A percentile compares a stretch with the other conserved stretches of the same genome.
These are phyloP conservation scores for Dinocampus coccinellae DNA, from an alignment of 2,888 invertebrate species.

Conservation along the genomic window DNA sequence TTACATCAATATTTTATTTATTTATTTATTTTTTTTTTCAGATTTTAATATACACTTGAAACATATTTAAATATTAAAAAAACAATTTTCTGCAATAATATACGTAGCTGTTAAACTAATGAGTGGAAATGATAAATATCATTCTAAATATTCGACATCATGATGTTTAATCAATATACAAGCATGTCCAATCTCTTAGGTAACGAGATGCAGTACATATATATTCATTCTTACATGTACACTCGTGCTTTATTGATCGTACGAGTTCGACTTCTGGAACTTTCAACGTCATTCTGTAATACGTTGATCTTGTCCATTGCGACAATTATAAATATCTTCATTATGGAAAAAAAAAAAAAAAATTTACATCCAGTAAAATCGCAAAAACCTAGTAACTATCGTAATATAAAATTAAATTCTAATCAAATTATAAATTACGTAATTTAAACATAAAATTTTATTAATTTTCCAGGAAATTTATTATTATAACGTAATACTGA, in stretches of 20 bases:
- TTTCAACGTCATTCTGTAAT: background rate
- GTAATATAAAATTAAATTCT: background rate
- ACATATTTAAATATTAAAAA: too few relatives aligned
- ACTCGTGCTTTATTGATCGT: constrained; percentile 23
- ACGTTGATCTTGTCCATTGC: background rate
- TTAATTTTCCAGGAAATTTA: background rate
- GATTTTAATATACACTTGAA: too few relatives aligned
- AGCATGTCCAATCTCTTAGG: constrained; percentile 40
- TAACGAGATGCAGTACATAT: constrained; percentile 38
- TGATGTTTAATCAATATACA: background rate
- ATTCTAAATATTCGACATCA: too few relatives aligned
- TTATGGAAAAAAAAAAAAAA: background rate
- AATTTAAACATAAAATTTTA: background rate
- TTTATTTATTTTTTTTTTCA: too few relatives aligned
- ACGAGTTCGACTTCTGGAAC: constrained; percentile 3
- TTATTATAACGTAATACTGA: background rate
- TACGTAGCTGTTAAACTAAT: too few relatives aligned
- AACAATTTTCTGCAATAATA: too few relatives aligned
- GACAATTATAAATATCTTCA: background rate
- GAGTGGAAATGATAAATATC: too few relatives aligned
- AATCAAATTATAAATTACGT: background rate
- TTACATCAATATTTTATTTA: background rate
- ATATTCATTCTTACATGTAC: constrained; percentile 44
- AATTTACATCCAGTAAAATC: too few relatives aligned
- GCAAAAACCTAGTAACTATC: background rate